Percentiles rank a stretch among this genome's conserved stretches.
These are phyloP conservation scores for Bradynema listronoti DNA, from an alignment of 1,140 invertebrate species.

Conservation along the genomic window DNA sequence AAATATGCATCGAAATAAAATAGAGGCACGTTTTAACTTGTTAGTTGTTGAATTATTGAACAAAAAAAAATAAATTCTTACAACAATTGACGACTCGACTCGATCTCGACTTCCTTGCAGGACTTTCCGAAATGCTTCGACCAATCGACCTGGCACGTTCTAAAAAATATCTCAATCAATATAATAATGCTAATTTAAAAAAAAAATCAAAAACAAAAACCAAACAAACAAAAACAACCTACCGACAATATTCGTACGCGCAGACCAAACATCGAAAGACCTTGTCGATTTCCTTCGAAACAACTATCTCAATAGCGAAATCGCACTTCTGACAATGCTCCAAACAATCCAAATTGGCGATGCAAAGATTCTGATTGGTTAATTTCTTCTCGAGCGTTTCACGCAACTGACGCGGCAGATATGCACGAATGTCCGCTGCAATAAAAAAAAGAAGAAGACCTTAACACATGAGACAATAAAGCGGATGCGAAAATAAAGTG, in stretches of 20 bases:
- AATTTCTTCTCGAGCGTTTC: neutral
- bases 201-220: too few species aligned
- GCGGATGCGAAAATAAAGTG: too few species aligned
- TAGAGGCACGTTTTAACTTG: too few species aligned
- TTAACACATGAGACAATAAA: conserved; percentile 1
- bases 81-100: neutral
- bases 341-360: neutral
- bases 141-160: conserved; percentile 3
- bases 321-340: conserved; percentile 8
- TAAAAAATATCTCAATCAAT: neutral
- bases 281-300: conserved; percentile 6
- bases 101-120: too few species aligned
- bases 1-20: too few species aligned
- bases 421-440: conserved; percentile 1
- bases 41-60: too few species aligned
- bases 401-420: neutral
- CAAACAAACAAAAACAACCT: neutral
- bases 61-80: neutral
- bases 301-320: neutral
- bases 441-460: neutral
- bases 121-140: neutral
- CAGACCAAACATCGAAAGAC: conserved; percentile 5
- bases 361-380: conserved; percentile 3
- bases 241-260: conserved; percentile 1
- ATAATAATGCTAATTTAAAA: neutral